phyloP scores from a whole-genome alignment of 1,140 invertebrate species.

The Hyphantria cunea region DNA sequence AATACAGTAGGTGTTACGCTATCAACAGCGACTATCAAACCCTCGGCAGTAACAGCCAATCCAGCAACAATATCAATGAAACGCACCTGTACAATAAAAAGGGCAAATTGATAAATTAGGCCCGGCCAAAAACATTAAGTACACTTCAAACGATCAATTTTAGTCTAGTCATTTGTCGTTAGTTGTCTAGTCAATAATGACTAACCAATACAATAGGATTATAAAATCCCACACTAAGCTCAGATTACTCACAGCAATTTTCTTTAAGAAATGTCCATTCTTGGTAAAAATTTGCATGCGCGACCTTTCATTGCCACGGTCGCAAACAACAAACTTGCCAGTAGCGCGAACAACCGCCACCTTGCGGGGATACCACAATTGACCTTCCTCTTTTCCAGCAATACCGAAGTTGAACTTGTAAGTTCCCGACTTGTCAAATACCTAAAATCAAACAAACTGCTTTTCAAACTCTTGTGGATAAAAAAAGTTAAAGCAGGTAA shows the following conservation, averaged over 20 bases:
- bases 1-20: conserved; percentile 98
- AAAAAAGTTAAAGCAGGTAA: background rate
- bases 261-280: conserved; percentile 93
- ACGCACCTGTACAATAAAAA: conserved; percentile 71
- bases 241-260: conserved; percentile 86
- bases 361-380: conserved; percentile 98
- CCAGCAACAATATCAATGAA: conserved; percentile 99
- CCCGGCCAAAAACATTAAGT: too few species aligned
- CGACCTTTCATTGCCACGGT: conserved; percentile 96
- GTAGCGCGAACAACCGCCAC: conserved; percentile 94
- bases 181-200: too few species aligned
- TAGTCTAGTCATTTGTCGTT: too few species aligned
- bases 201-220: too few species aligned
- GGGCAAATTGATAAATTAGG: too few species aligned
- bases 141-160: too few species aligned
- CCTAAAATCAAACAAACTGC: conserved; percentile 76
- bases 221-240: too few species aligned
- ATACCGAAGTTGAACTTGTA: conserved; percentile 95
- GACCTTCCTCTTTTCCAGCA: conserved; percentile 96
- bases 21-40: conserved; percentile 98
- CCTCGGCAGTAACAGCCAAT: conserved; percentile 93
- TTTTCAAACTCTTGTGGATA: background rate
- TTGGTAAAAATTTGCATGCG: conserved; percentile 98
- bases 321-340: conserved; percentile 97
- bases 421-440: conserved; percentile 94